phyloP scores from a whole-genome alignment of 2,113 vertebrate species.

The Glaucomys volans region DNA sequence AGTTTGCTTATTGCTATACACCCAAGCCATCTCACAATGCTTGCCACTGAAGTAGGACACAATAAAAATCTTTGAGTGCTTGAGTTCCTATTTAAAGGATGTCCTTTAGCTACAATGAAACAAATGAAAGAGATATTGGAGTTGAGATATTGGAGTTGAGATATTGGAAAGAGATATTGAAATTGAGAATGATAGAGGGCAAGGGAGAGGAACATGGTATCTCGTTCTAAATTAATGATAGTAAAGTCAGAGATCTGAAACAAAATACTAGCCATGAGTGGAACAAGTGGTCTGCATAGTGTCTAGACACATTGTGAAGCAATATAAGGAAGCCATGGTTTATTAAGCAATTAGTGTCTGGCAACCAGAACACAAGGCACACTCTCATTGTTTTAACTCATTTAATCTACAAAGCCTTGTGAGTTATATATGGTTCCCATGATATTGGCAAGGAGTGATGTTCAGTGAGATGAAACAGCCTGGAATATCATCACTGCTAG shows the following conservation, averaged over 20 bases:
- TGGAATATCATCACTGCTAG: not conserved
- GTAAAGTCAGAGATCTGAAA: not conserved
- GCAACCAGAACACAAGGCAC: not conserved
- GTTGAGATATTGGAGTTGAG: not conserved
- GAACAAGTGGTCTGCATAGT: not conserved
- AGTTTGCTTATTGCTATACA: not conserved
- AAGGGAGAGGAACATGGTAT: not conserved
- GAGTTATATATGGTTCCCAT: not conserved
- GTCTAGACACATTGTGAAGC: not conserved
- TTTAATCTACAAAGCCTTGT: not conserved
- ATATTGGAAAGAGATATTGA: not conserved
- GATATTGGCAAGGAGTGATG: not conserved
- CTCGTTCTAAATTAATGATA: not conserved
- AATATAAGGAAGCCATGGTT: not conserved
- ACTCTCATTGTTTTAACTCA: not conserved
- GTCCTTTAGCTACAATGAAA: slow-evolving; percentile 3
- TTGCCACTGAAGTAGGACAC: not conserved
- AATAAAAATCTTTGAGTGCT: not conserved
- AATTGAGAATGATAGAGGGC: not conserved
- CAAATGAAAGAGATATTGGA: not conserved
- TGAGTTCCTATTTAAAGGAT: not conserved
- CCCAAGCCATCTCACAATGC: no score
- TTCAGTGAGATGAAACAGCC: not conserved
- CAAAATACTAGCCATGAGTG: not conserved
- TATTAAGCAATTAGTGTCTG: not conserved